These are phyloP conservation scores for Autographa gamma DNA, from an alignment of 2,888 invertebrate species.

Conservation along the genomic window DNA sequence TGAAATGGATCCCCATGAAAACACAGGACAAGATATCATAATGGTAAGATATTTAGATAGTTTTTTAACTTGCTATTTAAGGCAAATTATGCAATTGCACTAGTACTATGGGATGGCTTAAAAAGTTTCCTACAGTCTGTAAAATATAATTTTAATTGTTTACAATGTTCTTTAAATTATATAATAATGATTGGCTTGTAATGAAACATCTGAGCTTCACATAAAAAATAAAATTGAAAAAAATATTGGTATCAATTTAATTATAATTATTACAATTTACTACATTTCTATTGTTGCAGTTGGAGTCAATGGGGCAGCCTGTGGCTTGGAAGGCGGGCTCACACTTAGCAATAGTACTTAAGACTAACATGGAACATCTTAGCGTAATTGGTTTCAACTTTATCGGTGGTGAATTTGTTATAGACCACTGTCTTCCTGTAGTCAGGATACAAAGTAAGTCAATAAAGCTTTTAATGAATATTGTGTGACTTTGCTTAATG, in stretches of 20 bases:
- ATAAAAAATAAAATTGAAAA: too few relatives aligned
- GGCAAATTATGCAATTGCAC: too few relatives aligned
- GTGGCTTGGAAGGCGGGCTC: conserved; percentile 94
- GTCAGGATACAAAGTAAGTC: conserved; percentile 94
- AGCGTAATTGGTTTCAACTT: conserved; percentile 92
- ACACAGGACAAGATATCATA: conserved; percentile 70
- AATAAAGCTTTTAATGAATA: not conserved
- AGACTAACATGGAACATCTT: conserved; percentile 93
- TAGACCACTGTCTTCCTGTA: conserved; percentile 93
- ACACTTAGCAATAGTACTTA: conserved; percentile 92
- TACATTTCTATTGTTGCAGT: conserved; percentile 77
- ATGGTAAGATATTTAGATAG: conserved; percentile 64
- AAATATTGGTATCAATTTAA: too few relatives aligned
- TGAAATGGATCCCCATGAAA: conserved; percentile 84
- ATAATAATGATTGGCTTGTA: too few relatives aligned
- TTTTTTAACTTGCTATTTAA: not conserved
- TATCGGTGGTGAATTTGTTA: conserved; percentile 91
- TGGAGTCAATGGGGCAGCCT: conserved; percentile 94
- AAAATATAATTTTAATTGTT: too few relatives aligned
- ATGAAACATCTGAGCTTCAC: too few relatives aligned
- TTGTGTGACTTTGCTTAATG: not conserved
- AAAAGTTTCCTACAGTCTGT: too few relatives aligned
- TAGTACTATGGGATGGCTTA: too few relatives aligned
- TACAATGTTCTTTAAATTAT: too few relatives aligned
- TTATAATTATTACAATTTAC: too few relatives aligned